Conservation (phyloP, 2,797 vertebrate species). For the Onychomys leucogaster region DNA sequence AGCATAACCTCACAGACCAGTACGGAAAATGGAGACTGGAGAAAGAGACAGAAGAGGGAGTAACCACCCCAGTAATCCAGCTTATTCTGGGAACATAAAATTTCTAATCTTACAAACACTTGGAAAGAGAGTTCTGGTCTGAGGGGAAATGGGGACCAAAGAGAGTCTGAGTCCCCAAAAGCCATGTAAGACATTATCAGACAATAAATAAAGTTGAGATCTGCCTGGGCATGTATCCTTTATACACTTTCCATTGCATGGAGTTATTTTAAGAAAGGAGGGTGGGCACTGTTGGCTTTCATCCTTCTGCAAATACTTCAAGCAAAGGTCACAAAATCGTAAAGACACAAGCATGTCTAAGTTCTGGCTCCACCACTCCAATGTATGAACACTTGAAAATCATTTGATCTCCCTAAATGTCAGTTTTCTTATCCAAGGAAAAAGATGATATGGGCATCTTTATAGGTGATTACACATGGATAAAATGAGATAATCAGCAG, state of each 20-base stretch:
- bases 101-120: neutral
- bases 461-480: neutral
- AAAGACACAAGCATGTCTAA: neutral
- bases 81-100: fast-evolving
- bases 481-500: neutral
- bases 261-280: neutral
- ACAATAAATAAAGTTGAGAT: neutral
- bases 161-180: neutral
- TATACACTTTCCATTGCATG: neutral
- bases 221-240: neutral
- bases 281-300: neutral
- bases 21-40: neutral
- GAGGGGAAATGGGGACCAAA: neutral
- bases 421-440: neutral
- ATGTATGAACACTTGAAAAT: neutral
- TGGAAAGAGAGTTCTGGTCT: neutral
- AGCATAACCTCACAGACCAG: neutral
- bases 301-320: neutral
- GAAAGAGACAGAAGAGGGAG: neutral
- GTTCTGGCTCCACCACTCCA: neutral
- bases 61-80: neutral
- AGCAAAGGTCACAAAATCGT: conserved; percentile 35
- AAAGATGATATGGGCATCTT: neutral
- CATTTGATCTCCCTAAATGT: conserved; percentile 56
- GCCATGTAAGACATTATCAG: neutral